A percentile compares a stretch with the other conserved stretches of the same genome.
Conservation (phyloP, 2,797 vertebrate species). For the Petrocephalus schoutedeni region DNA sequence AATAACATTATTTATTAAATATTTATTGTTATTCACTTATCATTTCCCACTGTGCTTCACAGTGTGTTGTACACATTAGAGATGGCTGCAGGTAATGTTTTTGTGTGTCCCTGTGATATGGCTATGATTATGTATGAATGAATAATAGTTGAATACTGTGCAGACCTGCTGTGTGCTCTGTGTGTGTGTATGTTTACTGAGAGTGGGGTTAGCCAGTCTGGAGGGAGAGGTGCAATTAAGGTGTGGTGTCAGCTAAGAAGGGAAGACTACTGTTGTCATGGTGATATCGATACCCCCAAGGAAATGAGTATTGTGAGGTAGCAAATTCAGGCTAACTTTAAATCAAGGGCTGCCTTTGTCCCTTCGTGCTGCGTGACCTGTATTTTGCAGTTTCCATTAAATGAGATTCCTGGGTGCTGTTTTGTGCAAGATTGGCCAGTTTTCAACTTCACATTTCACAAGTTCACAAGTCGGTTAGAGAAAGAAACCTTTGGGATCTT, state of each 20-base stretch:
- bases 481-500: not conserved
- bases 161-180: not conserved
- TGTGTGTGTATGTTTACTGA: not conserved
- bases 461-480: not conserved
- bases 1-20: not conserved
- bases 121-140: not conserved
- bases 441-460: not conserved
- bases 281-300: constrained; percentile 16
- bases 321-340: not conserved
- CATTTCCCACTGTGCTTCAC: not conserved
- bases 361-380: not conserved
- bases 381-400: not conserved
- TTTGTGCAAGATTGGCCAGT: not conserved
- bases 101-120: not conserved
- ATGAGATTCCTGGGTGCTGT: not conserved
- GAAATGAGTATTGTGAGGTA: constrained; percentile 11
- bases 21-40: constrained; percentile 3
- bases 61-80: not conserved
- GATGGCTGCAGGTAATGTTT: not conserved
- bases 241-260: not conserved
- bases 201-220: not conserved
- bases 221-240: constrained; percentile 14
- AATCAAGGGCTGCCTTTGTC: not conserved
- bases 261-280: constrained; percentile 16
- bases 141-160: not conserved